Evolutionary conservation across 2,113 vertebrate species (phyloP).

Genomic region (Catharus fuscescens): DNA sequence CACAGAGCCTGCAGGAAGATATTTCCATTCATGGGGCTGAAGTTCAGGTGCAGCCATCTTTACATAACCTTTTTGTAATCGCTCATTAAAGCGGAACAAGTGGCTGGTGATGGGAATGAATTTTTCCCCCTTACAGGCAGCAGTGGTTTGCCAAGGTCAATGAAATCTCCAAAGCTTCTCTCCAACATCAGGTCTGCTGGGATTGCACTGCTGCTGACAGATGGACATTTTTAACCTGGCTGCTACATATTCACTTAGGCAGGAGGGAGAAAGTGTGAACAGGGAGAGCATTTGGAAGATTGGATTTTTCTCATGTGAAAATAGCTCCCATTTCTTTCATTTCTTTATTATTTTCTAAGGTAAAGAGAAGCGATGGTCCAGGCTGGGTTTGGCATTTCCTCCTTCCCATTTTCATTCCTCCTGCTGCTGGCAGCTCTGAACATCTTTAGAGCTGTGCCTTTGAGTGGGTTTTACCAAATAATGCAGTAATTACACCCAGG

Average conservation of each 20-base stretch:
- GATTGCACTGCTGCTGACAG: background rate
- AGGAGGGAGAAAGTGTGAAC: background rate
- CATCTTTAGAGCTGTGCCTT: background rate
- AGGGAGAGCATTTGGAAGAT: background rate
- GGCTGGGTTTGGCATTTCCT: background rate
- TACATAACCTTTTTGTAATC: conserved; percentile 56
- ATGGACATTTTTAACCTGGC: background rate
- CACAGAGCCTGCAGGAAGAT: background rate
- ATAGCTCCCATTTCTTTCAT: background rate
- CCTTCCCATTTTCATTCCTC: background rate
- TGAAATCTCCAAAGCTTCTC: background rate
- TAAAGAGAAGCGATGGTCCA: background rate
- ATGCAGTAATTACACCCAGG: background rate
- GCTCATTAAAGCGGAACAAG: conserved; percentile 14
- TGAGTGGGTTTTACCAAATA: background rate
- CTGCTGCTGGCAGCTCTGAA: background rate
- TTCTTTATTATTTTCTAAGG: background rate
- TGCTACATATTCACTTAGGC: background rate
- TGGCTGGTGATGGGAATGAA: conserved; percentile 1
- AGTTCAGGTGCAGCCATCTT: conserved; percentile 12
- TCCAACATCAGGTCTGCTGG: background rate
- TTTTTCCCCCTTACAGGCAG: background rate
- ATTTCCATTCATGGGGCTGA: background rate
- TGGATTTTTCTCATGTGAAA: background rate
- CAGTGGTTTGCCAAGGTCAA: conserved; percentile 11